Base-by-base conservation (phyloP, 2,797 vertebrate species). In the Atherinosoma microstoma region DNA sequence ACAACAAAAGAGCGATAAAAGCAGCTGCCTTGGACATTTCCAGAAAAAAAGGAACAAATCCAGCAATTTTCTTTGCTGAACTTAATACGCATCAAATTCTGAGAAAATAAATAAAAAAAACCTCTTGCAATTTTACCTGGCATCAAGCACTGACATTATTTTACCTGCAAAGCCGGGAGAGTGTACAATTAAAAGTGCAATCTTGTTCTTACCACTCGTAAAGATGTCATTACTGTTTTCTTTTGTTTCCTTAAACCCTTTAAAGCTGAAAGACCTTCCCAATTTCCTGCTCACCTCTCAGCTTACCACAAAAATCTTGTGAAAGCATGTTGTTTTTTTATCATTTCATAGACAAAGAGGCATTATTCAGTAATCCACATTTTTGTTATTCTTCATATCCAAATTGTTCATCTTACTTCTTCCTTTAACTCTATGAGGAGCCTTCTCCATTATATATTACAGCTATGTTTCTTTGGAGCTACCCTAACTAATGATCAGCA, bases 1-100 rank as follows among this genome's bases (percentile, higher is more conserved):
- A 34, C 70, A 71, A 42, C 77, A 36, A 73, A 85, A 86, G 60
- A 67, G 53, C 72, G 70, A 81, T 70, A 78, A 75, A 81, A 79
- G 38, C 35, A 70, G 53, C 35, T 8, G 57, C 54, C 80, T 84
- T 81, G 40, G 87, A 84, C 58, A 78, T 12, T 76, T 67, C 35
- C 53, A 62, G 27, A 35, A 20, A 24, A 51, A 34, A 49, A 53
- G 13, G 54, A 72, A 73, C 62, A 53, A 47, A 47, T n/a, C 45
- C 20, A 38, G 11, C 2, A 38, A 35, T 64, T 70, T 76, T 58
- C 51, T 58, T 30, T 64, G 10, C 30, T 75, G 38, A 74, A 73
- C 78, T 53, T 64, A 15, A 72, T 38, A 57, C 60, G 53, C 22
- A 79, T 77, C 36, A 64, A 65, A 58, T 79, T 71, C 57, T 3